A percentile compares a stretch with the other conserved stretches of the same genome.
These are phyloP conservation scores for Euzophera pinguis DNA, from an alignment of 2,888 invertebrate genomes.

Conservation along the genomic window DNA sequence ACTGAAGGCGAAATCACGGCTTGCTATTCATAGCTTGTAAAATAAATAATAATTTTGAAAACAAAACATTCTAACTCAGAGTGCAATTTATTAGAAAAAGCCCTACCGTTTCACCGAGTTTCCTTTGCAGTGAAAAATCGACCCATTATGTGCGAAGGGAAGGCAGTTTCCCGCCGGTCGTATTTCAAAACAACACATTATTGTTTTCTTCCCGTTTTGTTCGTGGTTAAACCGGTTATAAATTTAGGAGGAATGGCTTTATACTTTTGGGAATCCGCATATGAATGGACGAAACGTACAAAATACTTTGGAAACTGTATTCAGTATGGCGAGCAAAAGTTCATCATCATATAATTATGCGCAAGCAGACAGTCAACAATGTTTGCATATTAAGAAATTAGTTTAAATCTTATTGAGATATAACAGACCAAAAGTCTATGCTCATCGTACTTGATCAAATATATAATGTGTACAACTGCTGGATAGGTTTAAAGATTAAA, in stretches of 20 bases:
- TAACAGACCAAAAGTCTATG: too few relatives aligned
- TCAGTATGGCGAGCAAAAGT: too few relatives aligned
- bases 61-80: constrained; percentile 52
- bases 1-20: constrained; percentile 7
- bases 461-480: too few relatives aligned
- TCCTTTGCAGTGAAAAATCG: constrained; percentile 69
- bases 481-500: too few relatives aligned
- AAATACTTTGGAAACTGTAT: too few relatives aligned
- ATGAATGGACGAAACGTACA: not conserved
- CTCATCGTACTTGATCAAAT: too few relatives aligned
- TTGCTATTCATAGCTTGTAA: constrained; percentile 8
- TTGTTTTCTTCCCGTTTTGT: constrained; percentile 68
- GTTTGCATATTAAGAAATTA: too few relatives aligned
- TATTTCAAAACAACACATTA: constrained; percentile 77
- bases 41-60: constrained; percentile 27
- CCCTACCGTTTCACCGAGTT: constrained; percentile 57
- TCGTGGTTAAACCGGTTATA: constrained; percentile 60
- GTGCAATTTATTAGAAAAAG: constrained; percentile 59
- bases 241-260: constrained; percentile 53
- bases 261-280: constrained; percentile 28
- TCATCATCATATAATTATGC: too few relatives aligned
- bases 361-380: too few relatives aligned
- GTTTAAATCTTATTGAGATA: too few relatives aligned
- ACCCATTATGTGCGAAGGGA: constrained; percentile 55
- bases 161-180: constrained; percentile 48